These are phyloP conservation scores for Hippopotamus amphibius DNA, from an alignment of 2,113 vertebrate species.

Conservation along the genomic window DNA sequence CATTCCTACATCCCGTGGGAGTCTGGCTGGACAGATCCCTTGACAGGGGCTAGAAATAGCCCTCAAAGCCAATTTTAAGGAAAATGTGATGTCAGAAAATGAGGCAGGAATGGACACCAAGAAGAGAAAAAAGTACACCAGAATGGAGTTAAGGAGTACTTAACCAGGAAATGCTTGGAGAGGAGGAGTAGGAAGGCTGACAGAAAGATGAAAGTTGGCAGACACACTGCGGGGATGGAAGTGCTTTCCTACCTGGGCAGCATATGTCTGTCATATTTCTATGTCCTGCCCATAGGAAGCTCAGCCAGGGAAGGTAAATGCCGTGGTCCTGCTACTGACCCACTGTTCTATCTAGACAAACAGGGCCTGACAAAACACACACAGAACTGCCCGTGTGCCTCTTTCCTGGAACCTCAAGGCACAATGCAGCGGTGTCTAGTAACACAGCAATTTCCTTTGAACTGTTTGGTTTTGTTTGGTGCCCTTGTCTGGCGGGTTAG, in stretches of 20 bases:
- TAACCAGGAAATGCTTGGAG: background rate
- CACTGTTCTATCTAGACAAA: constrained; percentile 2
- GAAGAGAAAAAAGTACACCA: constrained; percentile 31
- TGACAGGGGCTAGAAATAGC: constrained; percentile 72
- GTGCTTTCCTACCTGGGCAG: background rate
- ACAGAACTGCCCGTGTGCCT: background rate
- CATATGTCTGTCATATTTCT: background rate
- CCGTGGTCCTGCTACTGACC: background rate
- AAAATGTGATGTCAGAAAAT: constrained; percentile 72
- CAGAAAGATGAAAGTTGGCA: background rate
- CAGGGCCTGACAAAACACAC: background rate
- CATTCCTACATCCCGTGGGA: constrained; percentile 72
- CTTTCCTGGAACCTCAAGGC: background rate
- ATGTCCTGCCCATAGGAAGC: background rate
- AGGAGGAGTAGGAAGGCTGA: background rate
- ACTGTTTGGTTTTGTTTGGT: constrained; percentile 49
- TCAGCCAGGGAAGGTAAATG: background rate
- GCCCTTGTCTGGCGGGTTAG: constrained; percentile 50
- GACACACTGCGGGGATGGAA: background rate
- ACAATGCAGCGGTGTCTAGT: constrained; percentile 50
- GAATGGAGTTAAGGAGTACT: background rate
- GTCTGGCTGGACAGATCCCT: constrained; percentile 76
- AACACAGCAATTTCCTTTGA: constrained; percentile 65
- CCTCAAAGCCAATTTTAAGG: constrained; percentile 74
- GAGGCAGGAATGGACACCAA: constrained; percentile 33